These are phyloP conservation scores for Pygocentrus nattereri DNA, from an alignment of 2,797 vertebrate genomes.

Conservation along the genomic window DNA sequence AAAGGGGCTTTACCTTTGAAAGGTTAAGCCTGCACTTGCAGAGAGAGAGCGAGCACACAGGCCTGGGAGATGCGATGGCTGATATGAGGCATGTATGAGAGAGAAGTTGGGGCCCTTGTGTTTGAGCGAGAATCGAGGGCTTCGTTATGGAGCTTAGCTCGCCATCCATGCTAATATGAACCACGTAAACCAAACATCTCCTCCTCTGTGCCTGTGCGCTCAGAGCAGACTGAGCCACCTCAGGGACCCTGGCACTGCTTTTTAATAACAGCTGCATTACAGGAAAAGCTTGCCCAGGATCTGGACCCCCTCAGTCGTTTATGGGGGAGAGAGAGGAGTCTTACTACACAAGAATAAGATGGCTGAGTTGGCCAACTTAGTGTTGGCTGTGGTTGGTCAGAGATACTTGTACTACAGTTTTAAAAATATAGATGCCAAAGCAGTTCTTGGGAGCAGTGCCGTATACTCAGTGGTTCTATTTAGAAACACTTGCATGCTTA, in stretches of 20 bases:
- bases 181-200: slow-evolving; percentile 57
- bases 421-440: neutral
- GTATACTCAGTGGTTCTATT: too few species aligned
- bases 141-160: slow-evolving; percentile 57
- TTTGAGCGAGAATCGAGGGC: slow-evolving; percentile 44
- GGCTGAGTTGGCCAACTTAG: neutral
- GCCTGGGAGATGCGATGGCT: slow-evolving; percentile 53
- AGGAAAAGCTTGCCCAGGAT: slow-evolving; percentile 39
- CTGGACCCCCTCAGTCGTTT: slow-evolving; percentile 8
- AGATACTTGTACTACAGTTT: neutral
- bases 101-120: slow-evolving; percentile 41
- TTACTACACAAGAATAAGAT: neutral
- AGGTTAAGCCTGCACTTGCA: slow-evolving; percentile 41
- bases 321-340: slow-evolving; percentile 1
- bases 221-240: slow-evolving; percentile 41
- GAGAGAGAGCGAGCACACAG: slow-evolving; percentile 31
- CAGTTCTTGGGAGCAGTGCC: neutral
- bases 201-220: slow-evolving; percentile 31
- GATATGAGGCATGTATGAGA: slow-evolving; percentile 50
- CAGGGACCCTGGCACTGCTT: slow-evolving; percentile 44
- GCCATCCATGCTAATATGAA: slow-evolving; percentile 53
- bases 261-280: slow-evolving; percentile 56
- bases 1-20: slow-evolving; percentile 42
- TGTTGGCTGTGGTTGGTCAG: neutral
- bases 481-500: neutral